Base-by-base conservation (phyloP, 37 sponge, comb jelly and placozoan genomes). In the Aphrocallistes beatrix region DNA sequence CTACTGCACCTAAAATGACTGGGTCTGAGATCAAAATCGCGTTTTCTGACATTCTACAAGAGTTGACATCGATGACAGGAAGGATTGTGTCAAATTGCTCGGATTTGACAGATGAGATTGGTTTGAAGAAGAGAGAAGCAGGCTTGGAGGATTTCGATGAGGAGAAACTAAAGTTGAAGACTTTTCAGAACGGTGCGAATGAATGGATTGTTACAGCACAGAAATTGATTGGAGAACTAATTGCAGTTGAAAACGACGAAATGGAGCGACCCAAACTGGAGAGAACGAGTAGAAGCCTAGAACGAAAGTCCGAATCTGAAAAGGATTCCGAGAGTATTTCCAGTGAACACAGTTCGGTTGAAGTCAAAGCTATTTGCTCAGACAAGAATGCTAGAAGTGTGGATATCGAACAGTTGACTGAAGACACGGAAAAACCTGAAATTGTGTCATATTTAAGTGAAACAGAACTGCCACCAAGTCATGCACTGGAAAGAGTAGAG, bases 391-490 rank as follows among this genome's bases (percentile, higher is more conserved):
- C 75, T 60, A 19, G 75, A 25, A 60, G 17, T 3, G 75, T 60
- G 3, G n/a, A 30, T 60, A 60, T 60, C 3, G 75, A 60, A 13
- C 75, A 60, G 34, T 30, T 60, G n/a, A 60, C 75, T 25, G 75
- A 19, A 25, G 75, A 60, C n/a, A 60, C 75, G 3, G 32, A 60
- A 1, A 3, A 25, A 3, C 75, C 75, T 3, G 75, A 3, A 25
- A 60, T 60, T 32, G n/a, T 30, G 75, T 60, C 75, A 60, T 60
- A 60, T 60, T 30, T 60, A 1, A 30, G n/a, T 19, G 32, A 13
- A 30, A 60, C 75, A 28, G 75, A 60, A 60, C n/a, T 60, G 75
- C 75, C 75, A 19, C 34, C 75, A 8, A 60, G 75, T 60, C 75
- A 60, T 28, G 75, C 75, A 25, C 10, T 60, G 75, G 21, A 13